Conservation (phyloP, 2,797 vertebrate species). For the Anabas testudineus region DNA sequence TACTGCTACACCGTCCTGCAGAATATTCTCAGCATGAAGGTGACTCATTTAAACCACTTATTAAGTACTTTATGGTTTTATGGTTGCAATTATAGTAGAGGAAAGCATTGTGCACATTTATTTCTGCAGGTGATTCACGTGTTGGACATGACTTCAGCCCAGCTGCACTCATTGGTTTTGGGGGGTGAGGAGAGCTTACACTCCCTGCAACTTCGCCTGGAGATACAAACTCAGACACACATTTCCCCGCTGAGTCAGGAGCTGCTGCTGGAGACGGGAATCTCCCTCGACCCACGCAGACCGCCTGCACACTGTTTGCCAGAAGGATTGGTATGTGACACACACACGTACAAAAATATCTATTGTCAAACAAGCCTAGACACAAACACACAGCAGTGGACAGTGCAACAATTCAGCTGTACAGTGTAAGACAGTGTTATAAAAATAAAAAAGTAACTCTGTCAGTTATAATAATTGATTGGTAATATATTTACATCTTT, state of each 20-base stretch:
- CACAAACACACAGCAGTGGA: neutral
- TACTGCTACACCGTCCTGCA: constrained; percentile 90
- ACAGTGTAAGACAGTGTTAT: too few relatives aligned
- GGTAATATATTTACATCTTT: neutral
- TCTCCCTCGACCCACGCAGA: constrained; percentile 94
- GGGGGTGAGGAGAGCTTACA: constrained; percentile 93
- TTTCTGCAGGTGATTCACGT: constrained; percentile 91
- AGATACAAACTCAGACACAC: constrained; percentile 90
- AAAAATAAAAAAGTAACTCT: neutral
- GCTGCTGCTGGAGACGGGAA: constrained; percentile 94
- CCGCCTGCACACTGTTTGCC: constrained; percentile 95
- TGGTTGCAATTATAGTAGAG: neutral
- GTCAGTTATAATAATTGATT: neutral
- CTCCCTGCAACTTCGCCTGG: constrained; percentile 93
- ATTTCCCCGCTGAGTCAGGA: constrained; percentile 94
- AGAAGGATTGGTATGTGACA: constrained; percentile 89
- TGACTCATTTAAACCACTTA: constrained; percentile 50
- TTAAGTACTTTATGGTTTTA: constrained; percentile 20
- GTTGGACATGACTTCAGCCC: constrained; percentile 97
- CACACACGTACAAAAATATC: constrained; percentile 5
- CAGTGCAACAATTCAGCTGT: neutral
- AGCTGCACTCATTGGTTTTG: constrained; percentile 93
- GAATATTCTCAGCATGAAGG: constrained; percentile 93
- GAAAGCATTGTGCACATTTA: neutral
- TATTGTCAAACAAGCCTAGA: constrained; percentile 23